Conservation (phyloP, 2,888 invertebrate species). For the Lissonota sp. region DNA sequence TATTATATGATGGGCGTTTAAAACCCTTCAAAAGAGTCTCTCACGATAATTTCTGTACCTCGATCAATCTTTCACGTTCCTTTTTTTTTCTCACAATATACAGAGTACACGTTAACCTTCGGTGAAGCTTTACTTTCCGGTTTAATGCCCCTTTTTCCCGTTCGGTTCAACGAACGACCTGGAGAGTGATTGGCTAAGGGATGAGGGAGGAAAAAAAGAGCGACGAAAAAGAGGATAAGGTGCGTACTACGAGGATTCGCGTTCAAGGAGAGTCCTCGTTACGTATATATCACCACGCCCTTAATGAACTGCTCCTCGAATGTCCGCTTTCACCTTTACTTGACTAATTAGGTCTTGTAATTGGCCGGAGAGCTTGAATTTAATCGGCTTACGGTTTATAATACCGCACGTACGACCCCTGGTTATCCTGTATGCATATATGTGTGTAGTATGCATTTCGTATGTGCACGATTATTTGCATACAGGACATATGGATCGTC, state of each 20-base stretch:
- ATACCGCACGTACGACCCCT: constrained; percentile 23
- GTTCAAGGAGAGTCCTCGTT: background rate
- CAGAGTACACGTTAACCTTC: background rate
- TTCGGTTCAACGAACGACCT: constrained; percentile 21
- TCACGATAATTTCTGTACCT: background rate
- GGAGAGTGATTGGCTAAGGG: constrained; percentile 41
- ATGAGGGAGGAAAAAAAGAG: background rate
- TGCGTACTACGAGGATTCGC: background rate
- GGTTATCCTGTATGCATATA: constrained; percentile 14
- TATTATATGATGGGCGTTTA: no score
- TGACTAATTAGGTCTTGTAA: constrained; percentile 57
- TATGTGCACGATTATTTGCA: constrained; percentile 10
- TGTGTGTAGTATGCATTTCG: background rate
- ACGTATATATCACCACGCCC: constrained; percentile 12
- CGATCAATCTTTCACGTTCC: background rate
- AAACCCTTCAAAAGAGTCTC: background rate
- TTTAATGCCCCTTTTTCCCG: constrained; percentile 4
- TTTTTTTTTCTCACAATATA: background rate
- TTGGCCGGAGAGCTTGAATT: constrained; percentile 49
- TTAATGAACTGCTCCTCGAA: constrained; percentile 50
- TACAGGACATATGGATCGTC: background rate
- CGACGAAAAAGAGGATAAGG: background rate
- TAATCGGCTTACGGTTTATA: constrained; percentile 54
- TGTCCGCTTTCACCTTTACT: constrained; percentile 34
- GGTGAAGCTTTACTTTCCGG: background rate